A percentile compares a stretch with the other conserved stretches of the same genome.
Evolutionary conservation across 2,888 invertebrate species (phyloP).

Genomic region (Eupithecia subfuscata): DNA sequence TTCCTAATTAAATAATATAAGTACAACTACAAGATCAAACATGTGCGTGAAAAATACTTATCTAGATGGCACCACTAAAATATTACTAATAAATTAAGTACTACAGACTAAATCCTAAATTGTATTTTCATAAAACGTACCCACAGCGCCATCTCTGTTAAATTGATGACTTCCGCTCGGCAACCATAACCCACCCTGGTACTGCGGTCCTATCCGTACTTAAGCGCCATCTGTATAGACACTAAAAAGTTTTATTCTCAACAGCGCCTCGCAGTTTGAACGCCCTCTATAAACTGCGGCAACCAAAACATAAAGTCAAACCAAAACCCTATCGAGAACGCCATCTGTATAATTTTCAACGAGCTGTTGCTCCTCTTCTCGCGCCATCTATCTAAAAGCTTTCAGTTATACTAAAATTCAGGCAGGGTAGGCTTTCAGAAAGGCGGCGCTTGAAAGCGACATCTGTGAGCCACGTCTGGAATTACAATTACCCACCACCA

Average conservation of each 20-base stretch:
- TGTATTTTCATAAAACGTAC: background rate
- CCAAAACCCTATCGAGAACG: background rate
- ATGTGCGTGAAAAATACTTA: background rate
- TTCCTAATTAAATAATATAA: background rate
- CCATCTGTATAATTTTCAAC: constrained; percentile 1
- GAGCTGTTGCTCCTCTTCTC: background rate
- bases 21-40: background rate
- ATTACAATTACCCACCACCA: background rate
- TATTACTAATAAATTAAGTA: background rate
- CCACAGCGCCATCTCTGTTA: constrained; percentile 12
- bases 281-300: background rate
- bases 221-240: background rate
- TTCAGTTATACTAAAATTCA: background rate
- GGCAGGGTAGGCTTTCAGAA: background rate
- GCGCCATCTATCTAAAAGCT: constrained; percentile 23
- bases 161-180: background rate
- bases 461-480: constrained; percentile 16
- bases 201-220: background rate
- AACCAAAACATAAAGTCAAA: background rate
- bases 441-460: constrained; percentile 22
- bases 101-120: background rate
- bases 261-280: background rate
- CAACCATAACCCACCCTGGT: too few relatives aligned
- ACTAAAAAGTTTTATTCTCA: background rate
- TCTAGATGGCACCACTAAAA: background rate